These are phyloP conservation scores for Autographa gamma DNA, from an alignment of 2,888 invertebrate genomes.

Conservation along the genomic window DNA sequence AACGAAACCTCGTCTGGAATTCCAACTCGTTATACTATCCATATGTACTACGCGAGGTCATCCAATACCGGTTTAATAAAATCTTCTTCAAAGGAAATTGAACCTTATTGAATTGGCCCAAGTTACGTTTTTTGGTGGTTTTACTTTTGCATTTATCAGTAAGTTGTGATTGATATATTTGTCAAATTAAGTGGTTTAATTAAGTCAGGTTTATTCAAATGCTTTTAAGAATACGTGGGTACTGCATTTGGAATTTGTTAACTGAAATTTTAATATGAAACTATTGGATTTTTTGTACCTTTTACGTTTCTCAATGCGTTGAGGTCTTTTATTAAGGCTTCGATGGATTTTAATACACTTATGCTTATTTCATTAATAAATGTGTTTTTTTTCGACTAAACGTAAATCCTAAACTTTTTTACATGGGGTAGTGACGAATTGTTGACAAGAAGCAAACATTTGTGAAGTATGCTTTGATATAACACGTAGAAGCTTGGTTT, in stretches of 20 bases:
- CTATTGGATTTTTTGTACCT: too few relatives aligned
- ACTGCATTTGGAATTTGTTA: not conserved
- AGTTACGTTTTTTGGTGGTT: conserved; percentile 30
- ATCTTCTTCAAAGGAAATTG: conserved; percentile 30
- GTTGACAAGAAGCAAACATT: too few relatives aligned
- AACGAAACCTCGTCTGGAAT: conserved; percentile 56
- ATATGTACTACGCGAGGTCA: conserved; percentile 58
- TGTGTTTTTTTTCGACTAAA: too few relatives aligned
- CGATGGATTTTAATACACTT: not conserved
- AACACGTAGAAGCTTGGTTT: too few relatives aligned
- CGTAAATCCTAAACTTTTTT: too few relatives aligned
- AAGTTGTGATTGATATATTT: conserved; percentile 62
- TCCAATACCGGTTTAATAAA: conserved; percentile 48
- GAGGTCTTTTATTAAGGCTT: not conserved
- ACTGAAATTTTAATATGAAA: too few relatives aligned
- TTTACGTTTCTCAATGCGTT: not conserved
- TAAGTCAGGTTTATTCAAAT: conserved; percentile 40
- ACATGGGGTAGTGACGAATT: too few relatives aligned
- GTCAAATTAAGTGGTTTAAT: conserved; percentile 61
- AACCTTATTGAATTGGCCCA: conserved; percentile 37
- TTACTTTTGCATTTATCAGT: conserved; percentile 35
- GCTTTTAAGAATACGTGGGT: conserved; percentile 16
- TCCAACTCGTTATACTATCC: conserved; percentile 58
- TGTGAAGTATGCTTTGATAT: too few relatives aligned
- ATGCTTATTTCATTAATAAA: not conserved